A percentile compares a stretch with the other conserved stretches of the same genome.
Evolutionary conservation across 35 echinoderm and acorn worm genomes (phyloP).

Genomic region (Acanthaster planci): DNA sequence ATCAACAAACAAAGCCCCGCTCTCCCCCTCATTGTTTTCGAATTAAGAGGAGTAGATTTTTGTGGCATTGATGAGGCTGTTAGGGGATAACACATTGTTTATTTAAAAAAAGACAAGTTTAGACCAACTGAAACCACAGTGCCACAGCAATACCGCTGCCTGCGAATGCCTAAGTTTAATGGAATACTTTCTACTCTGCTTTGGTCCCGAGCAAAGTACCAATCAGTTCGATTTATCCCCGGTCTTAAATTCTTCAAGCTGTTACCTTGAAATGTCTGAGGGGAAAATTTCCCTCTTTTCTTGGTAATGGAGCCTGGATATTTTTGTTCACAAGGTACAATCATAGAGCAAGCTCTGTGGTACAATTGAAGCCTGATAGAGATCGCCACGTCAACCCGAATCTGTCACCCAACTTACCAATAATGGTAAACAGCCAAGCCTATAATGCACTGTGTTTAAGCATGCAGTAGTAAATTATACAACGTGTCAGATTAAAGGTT

Average conservation of each 20-base stretch:
- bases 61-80: background rate
- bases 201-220: background rate
- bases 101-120: background rate
- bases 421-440: too few relatives aligned
- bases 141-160: background rate
- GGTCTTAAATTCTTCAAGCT: background rate
- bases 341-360: too few relatives aligned
- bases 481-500: too few relatives aligned
- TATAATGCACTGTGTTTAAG: too few relatives aligned
- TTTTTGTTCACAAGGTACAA: too few relatives aligned
- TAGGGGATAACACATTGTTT: background rate
- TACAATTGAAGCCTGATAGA: too few relatives aligned
- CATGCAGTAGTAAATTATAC: too few relatives aligned
- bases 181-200: constrained; percentile 13
- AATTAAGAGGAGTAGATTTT: background rate
- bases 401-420: too few relatives aligned
- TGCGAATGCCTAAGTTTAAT: background rate
- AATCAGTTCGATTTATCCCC: too few relatives aligned
- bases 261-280: background rate
- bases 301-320: background rate
- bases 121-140: background rate
- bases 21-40: constrained; percentile 1
- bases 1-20: constrained; percentile 13
- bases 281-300: background rate
- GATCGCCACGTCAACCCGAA: too few relatives aligned